Evolutionary conservation across 1,140 invertebrate species (phyloP), one percentile per base, ranked within the genome.

Genomic region (Cataglyphis hispanica): DNA sequence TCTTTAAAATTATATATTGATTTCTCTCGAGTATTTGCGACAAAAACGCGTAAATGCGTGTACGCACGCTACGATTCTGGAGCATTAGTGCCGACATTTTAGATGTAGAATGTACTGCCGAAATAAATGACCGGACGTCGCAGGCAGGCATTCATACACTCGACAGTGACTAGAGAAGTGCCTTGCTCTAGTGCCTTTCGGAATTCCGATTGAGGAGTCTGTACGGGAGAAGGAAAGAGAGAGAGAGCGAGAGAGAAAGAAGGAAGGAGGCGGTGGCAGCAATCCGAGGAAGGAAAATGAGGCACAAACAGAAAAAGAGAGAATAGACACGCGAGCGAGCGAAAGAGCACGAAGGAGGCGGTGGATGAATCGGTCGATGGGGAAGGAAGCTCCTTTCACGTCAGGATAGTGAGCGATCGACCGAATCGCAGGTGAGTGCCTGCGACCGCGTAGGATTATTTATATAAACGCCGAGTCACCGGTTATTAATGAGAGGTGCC

Each of bases 401-500:
- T 92, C 92, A 92, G 86, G 87, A 90, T 86, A 84, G 86, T 93
- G 92, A 93, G 86, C 92, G 92, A 93, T 93, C 88, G 91, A 91
- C 85, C 87, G 81, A 90, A 89, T 91, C 92, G 90, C 92, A 92
- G 91, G 92, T 92, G 91, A 92, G 90, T 91, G 90, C 91, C 88
- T 88, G 89, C 88, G 86, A 90, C 91, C 81, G 86, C 85, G 86
- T 80, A 92, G 86, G 87, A 93, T 93, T 93, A 93, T 92, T 93
- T 93, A 91, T 92, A 92, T 89, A 92, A 92, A 92, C 88, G 91
- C 86, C 90, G 87, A 92, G 92, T 93, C 92, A 92, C 90, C 85
- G 77, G 90, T 93, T 93, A 93, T 92, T 93, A 92, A 93, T 92
- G 92, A 92, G 90, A 83, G 87, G 60, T 78, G 80, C 72, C 89